phyloP scores from a whole-genome alignment of 2,113 vertebrate species.

The Pollachius pollachius region DNA sequence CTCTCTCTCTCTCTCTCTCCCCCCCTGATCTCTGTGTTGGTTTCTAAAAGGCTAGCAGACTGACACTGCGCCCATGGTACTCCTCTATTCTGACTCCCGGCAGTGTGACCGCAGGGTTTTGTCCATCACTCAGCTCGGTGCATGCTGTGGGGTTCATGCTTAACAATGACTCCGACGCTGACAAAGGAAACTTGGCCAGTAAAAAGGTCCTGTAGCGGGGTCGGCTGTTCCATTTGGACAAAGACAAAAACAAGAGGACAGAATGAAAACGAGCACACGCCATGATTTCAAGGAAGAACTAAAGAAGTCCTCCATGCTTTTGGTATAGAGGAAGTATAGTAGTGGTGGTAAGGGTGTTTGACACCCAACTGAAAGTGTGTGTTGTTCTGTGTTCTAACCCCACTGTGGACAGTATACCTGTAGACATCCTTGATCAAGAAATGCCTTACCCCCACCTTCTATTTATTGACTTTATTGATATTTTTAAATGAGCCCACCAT shows the following conservation, averaged over 20 bases:
- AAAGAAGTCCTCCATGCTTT: neutral
- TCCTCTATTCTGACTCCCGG: neutral
- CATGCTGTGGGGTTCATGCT: neutral
- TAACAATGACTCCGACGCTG: neutral
- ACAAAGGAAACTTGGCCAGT: neutral
- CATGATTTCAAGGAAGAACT: neutral
- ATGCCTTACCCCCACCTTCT: too few relatives aligned
- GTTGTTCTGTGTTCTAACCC: too few relatives aligned
- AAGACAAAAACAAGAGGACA: neutral
- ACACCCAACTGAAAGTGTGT: too few relatives aligned
- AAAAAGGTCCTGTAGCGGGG: neutral
- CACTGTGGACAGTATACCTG: too few relatives aligned
- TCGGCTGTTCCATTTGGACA: neutral
- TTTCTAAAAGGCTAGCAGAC: neutral
- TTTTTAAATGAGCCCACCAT: too few relatives aligned
- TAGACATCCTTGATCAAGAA: too few relatives aligned
- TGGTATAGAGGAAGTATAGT: too few relatives aligned
- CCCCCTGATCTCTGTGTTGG: neutral
- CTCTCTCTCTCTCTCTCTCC: conserved; percentile 10
- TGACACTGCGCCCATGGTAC: conserved; percentile 21
- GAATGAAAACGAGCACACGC: neutral
- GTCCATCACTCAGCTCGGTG: conserved; percentile 21
- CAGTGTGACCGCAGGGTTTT: conserved; percentile 10
- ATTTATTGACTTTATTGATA: too few relatives aligned
- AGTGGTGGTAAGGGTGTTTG: too few relatives aligned